Evolutionary conservation across 2,797 vertebrate genomes (phyloP), one percentile per base, ranked within the genome.

Genomic region (Notoglanidium macrostoma): DNA sequence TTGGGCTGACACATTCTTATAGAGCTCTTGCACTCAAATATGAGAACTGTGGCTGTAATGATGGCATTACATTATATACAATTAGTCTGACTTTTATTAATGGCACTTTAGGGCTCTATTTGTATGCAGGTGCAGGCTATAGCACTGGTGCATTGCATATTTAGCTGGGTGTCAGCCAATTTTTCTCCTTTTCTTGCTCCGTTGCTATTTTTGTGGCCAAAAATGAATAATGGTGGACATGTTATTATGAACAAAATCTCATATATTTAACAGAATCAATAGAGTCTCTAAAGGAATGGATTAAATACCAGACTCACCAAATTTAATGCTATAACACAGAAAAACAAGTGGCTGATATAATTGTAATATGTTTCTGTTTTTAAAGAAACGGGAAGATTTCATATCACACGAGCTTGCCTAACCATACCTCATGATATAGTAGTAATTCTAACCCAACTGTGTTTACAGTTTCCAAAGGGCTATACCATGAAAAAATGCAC

Each of bases 31-130:
- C n/a, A 9, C 4, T 44, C 35, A 81, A 12, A 32, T 76, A 32
- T 73, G 29, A 40, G 35, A 59, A 55, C 26, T 84, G 46, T 7
- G 46, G 14, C 44, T 87, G 49, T 40, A 55, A 32, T 61, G 54
- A 73, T 80, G n/a, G 12, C 21, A n/a, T 44, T 35, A 26, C 4
- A n/a, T 49, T 40, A n/a, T 61, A 49, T 59, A 86, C 14, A 23
- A 54, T 74, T 55, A 26, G n/a, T 46, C 55, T 63, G 12, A 49
- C 54, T 46, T 86, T 80, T 19, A 72, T 86, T 81, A 73, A 51
- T 82, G 67, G 51, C 11, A 44, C 15, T 51, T 65, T 65, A 46
- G 61, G 26, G 26, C 61, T 65, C 23, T 82, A 9, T 82, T 65
- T 65, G 26, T 21, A 19, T 51, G 26, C 44, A 67, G 32, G 23